These are phyloP conservation scores for Chloebia gouldiae DNA, from an alignment of 2,113 vertebrate genomes.

Conservation along the genomic window DNA sequence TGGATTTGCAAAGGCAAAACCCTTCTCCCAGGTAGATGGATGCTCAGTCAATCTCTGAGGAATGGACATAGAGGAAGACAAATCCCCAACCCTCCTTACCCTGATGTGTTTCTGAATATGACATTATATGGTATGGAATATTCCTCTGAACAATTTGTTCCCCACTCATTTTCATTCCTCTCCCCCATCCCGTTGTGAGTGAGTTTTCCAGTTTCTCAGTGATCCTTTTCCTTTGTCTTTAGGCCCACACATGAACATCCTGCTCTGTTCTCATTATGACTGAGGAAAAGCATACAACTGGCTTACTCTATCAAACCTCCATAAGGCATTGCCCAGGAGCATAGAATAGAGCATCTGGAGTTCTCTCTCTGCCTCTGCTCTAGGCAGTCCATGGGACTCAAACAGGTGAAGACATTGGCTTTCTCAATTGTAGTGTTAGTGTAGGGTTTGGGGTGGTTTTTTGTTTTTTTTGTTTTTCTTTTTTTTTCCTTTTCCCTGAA, in stretches of 20 bases:
- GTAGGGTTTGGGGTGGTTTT: not conserved
- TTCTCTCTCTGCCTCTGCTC: not conserved
- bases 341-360: not conserved
- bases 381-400: not conserved
- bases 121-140: not conserved
- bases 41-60: not conserved
- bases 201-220: not conserved
- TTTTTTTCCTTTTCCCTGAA: not conserved
- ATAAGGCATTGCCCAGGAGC: not conserved
- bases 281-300: not conserved
- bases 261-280: not conserved
- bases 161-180: not conserved
- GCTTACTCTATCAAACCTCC: not conserved
- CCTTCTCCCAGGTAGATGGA: not conserved
- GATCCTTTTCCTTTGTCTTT: not conserved
- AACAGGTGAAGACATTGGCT: not conserved
- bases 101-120: not conserved
- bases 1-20: not conserved
- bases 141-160: not conserved
- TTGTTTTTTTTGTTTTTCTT: not conserved
- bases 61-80: not conserved
- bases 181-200: not conserved
- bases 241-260: not conserved
- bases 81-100: fast-evolving
- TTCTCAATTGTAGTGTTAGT: not conserved